Conservation (phyloP, 1,140 invertebrate species). For the Luehdorfia chinensis region DNA sequence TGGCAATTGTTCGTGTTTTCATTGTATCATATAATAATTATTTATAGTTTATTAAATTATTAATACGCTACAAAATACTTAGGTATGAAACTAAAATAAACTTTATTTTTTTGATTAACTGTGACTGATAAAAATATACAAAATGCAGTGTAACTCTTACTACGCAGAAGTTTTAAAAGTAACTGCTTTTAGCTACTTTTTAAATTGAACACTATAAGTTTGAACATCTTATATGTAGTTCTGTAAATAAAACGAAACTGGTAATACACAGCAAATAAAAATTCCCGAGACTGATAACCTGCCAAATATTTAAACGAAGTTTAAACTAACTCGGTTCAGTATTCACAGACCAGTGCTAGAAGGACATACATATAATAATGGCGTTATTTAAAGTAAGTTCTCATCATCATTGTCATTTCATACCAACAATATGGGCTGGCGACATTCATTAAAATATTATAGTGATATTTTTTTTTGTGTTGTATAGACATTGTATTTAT, state of each 20-base stretch:
- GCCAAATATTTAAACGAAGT: not conserved
- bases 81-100: too few relatives aligned
- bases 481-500: too few relatives aligned
- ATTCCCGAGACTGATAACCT: not conserved
- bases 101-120: too few relatives aligned
- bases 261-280: not conserved
- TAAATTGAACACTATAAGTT: not conserved
- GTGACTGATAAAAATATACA: too few relatives aligned
- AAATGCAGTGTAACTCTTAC: too few relatives aligned
- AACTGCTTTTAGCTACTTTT: too few relatives aligned
- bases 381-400: constrained; percentile 11
- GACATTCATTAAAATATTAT: not conserved
- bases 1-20: too few relatives aligned
- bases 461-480: not conserved
- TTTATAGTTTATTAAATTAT: too few relatives aligned
- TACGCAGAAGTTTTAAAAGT: too few relatives aligned
- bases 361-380: constrained; percentile 3
- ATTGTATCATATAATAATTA: too few relatives aligned
- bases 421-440: too few relatives aligned
- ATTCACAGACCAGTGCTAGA: not conserved
- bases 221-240: not conserved
- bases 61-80: too few relatives aligned
- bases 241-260: not conserved
- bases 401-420: not conserved
- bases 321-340: not conserved